Percentiles rank a stretch among this genome's conserved stretches.
Conservation (phyloP, 2,113 vertebrate genomes). For the Calypte anna region DNA sequence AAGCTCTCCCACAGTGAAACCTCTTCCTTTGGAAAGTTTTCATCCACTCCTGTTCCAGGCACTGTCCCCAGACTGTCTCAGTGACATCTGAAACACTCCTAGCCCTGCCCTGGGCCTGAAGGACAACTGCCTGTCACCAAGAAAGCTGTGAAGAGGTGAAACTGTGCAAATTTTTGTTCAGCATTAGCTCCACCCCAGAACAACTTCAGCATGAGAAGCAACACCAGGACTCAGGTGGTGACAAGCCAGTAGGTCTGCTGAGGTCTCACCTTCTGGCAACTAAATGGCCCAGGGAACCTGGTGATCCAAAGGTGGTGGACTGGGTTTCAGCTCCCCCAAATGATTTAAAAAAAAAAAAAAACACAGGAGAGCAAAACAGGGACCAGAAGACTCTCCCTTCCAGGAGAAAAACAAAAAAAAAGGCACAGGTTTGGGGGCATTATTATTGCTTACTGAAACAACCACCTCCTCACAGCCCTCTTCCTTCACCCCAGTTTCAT, state of each 20-base stretch:
- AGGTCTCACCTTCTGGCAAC: not conserved
- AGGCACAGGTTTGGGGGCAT: not conserved
- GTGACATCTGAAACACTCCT: not conserved
- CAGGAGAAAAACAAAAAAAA: not conserved
- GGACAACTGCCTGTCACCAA: not conserved
- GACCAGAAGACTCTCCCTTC: not conserved
- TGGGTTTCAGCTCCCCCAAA: not conserved
- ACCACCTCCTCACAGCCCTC: not conserved
- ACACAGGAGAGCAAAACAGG: not conserved
- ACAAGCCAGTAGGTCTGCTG: not conserved
- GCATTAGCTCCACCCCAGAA: not conserved
- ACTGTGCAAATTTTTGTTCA: not conserved
- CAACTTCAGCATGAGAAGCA: not conserved
- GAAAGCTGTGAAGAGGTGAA: not conserved
- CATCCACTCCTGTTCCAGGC: not conserved
- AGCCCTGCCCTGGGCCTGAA: not conserved
- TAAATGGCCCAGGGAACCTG: rapidly evolving
- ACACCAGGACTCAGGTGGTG: not conserved
- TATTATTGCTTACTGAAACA: not conserved
- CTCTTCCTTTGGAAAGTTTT: not conserved
- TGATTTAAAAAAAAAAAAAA: not conserved
- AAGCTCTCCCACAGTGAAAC: not conserved
- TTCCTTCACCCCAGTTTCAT: not conserved
- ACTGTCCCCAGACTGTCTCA: not conserved
- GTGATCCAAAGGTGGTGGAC: not conserved